A percentile compares a stretch with the other conserved stretches of the same genome.
phyloP scores from a whole-genome alignment of 2,797 vertebrate genomes.

The Hoplostethus atlanticus region DNA sequence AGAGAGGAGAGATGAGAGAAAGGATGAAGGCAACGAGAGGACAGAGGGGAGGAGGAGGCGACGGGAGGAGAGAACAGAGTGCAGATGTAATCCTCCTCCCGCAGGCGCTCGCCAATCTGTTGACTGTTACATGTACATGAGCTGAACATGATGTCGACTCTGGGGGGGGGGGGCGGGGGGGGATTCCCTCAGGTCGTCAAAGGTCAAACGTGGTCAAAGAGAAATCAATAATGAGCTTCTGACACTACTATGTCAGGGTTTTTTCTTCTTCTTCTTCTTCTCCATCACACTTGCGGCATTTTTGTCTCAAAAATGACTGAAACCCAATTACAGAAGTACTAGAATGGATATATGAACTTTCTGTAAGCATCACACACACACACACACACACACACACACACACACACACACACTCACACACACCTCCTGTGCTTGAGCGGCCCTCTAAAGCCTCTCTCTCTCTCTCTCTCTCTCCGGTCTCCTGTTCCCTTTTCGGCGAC shows the following conservation, averaged over 20 bases:
- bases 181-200: constrained; percentile 5
- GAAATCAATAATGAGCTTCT: not conserved
- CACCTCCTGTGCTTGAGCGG: constrained; percentile 18
- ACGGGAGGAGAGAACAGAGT: constrained; percentile 9
- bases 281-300: not conserved
- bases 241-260: not conserved
- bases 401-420: constrained; percentile 1
- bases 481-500: constrained; percentile 39
- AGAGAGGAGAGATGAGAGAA: constrained; percentile 5
- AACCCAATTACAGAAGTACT: too few relatives aligned
- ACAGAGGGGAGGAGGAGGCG: not conserved
- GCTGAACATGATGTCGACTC: constrained; percentile 17
- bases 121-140: constrained; percentile 41
- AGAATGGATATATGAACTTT: too few relatives aligned
- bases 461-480: constrained; percentile 33
- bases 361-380: not conserved
- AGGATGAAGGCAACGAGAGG: not conserved
- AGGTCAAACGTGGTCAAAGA: not conserved
- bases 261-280: too few relatives aligned
- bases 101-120: constrained; percentile 43
- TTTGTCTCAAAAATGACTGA: too few relatives aligned
- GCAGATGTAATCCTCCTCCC: constrained; percentile 48
- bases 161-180: too few relatives aligned
- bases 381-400: not conserved
- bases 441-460: constrained; percentile 2